phyloP scores from a whole-genome alignment of 2,888 invertebrate genomes.

The Athalia rosae region DNA sequence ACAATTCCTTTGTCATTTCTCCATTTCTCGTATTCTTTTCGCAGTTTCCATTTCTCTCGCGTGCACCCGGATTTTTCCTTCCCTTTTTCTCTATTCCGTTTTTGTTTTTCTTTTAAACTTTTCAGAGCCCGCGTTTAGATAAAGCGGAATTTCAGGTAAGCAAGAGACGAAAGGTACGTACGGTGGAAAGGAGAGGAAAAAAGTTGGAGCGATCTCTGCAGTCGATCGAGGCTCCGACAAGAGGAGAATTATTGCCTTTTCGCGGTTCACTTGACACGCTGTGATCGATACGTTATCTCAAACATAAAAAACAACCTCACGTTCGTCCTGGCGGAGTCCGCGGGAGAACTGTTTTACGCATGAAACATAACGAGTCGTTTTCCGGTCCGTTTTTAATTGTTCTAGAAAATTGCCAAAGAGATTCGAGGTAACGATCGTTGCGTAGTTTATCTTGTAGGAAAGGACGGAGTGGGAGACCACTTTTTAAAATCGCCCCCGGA shows the following conservation, averaged over 20 bases:
- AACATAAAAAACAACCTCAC: background rate
- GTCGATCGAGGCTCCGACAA: background rate
- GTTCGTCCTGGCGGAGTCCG: background rate
- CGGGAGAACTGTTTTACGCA: background rate
- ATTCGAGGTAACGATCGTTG: constrained; percentile 1
- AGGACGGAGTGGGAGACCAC: background rate
- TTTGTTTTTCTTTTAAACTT: background rate
- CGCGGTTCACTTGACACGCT: constrained; percentile 18
- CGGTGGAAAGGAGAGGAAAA: background rate
- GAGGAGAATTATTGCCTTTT: constrained; percentile 26
- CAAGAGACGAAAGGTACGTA: background rate
- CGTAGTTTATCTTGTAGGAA: constrained; percentile 6
- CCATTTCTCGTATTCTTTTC: no score
- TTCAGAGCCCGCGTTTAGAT: no score
- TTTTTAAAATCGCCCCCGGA: no score
- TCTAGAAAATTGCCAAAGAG: background rate
- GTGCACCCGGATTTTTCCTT: background rate
- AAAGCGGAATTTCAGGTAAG: no score
- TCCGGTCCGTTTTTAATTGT: constrained; percentile 19
- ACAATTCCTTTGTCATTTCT: no score
- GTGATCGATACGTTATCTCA: constrained; percentile 27
- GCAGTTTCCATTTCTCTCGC: no score
- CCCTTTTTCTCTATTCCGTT: background rate
- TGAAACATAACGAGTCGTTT: background rate
- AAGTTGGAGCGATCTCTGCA: background rate